Evolutionary conservation across 2,113 vertebrate species (phyloP), one percentile per base, ranked within the genome.

Genomic region (Chascanopsetta lugubris): DNA sequence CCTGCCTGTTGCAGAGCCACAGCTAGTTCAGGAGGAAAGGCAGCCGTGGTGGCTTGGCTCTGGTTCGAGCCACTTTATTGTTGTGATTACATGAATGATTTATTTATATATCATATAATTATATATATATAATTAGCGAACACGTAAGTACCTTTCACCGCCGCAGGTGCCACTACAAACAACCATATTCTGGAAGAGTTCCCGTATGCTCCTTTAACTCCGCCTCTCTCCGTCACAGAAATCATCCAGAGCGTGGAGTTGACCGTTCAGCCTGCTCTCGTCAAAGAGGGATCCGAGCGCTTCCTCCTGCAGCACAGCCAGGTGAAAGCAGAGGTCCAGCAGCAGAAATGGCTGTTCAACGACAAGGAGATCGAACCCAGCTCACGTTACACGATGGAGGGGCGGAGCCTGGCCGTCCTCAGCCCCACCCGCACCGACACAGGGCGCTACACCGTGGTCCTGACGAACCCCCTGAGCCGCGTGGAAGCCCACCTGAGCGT

Each of bases 391-490:
- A 32, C 38, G 0, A 34, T 89, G 49, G 30, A 17, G 1, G n/a
- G 30, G 1, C 57, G 20, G 11, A 85, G 66, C 22, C 79, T 93
- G 6, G 80, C 58, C 20, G 80, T 93, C 26, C 72, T 49, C 10
- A 1, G 2, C 6, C 87, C 72, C 0, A 79, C 36, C n/a, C 85
- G 87, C 10, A 80, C 4, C 0, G 85, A 91, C 74, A 71, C 80
- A 0, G 92, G 92, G 25, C 50, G 0, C 7, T 93, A 93, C 57
- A 24, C 54, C 0, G 71, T 90, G 32, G 1, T 36, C 2, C 86
- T 92, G 55, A 68, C 2, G 0, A 93, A 93, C 83, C 91, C 91
- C 13, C 88, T 87, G 77, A 90, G 87, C 83, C 59, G 6, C 0
- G 69, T 17, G 8, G 81, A 21, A 0, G 6, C 51, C n/a, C 8